These are phyloP conservation scores for Dendroctonus ponderosae DNA, from an alignment of 1,140 invertebrate species.

Conservation along the genomic window DNA sequence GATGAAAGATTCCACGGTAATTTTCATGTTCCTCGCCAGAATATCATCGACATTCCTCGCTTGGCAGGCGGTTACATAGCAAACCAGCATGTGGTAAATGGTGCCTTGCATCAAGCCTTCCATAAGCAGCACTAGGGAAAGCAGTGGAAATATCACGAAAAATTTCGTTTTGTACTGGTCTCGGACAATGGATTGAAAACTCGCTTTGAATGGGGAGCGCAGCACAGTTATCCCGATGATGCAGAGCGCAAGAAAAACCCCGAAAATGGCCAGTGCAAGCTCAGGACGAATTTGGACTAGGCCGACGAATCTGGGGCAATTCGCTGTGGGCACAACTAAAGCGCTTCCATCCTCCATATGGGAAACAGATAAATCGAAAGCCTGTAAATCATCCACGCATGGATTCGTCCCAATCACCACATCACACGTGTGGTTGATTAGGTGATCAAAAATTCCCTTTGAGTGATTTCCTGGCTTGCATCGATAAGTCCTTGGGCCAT, in stretches of 20 bases:
- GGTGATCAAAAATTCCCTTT: neutral
- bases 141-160: neutral
- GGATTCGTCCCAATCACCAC: neutral
- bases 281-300: neutral
- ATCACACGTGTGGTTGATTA: constrained; percentile 1
- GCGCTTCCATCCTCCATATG: constrained; percentile 12
- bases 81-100: constrained; percentile 2
- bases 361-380: neutral
- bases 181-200: neutral
- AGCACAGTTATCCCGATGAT: neutral
- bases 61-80: neutral
- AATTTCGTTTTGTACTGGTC: neutral
- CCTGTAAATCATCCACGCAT: neutral
- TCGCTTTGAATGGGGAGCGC: neutral
- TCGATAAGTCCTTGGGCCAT: neutral
- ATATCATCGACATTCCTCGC: constrained; percentile 9
- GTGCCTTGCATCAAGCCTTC: constrained; percentile 2
- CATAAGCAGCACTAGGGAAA: neutral
- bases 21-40: neutral
- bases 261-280: neutral
- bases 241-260: neutral
- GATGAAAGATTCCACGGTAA: constrained; percentile 7
- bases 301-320: constrained; percentile 8
- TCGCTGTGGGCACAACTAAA: neutral
- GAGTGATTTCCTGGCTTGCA: neutral